Evolutionary conservation across 2,888 invertebrate genomes (phyloP), one percentile per base, ranked within the genome.

Genomic region (Hecatera dysodea): DNA sequence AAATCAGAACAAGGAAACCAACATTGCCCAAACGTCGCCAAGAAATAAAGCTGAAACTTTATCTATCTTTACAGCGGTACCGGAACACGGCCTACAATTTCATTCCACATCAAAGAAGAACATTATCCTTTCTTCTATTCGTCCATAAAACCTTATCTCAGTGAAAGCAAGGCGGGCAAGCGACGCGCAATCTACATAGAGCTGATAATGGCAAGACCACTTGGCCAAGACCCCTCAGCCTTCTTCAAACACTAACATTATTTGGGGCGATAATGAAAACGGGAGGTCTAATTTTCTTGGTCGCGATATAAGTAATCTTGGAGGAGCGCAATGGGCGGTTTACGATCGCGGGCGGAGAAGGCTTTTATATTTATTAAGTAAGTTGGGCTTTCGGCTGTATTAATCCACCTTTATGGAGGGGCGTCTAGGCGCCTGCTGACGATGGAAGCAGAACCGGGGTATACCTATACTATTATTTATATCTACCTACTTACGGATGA

Each of bases 311-410:
- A 94, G 94, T 94, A 95, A 96, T 96, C 95, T 95, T 95, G 91
- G 90, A 90, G 90, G 91, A 93, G 93, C 93, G 90, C 92, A 92
- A 94, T 94, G 94, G 95, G 95, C 91, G 94, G 93, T 94, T 95
- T 95, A 95, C 92, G 95, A 93, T 80, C 91, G 85, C 91, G 93
- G 93, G 94, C 89, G 94, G 93, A 91, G 95, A 95, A 95, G 93
- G 95, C 96, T 96, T 96, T 96, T 96, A 96, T 96, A 96, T 96
- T 96, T 96, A 96, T 96, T 96, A 96, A 96, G 95, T 96, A 96
- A 96, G 96, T 96, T 96, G 93, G 95, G 95, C 95, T 95, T 95
- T 96, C 88, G 95, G 95, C 90, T 90, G 92, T 93, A 96, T 95
- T 96, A 96, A 95, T 95, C 95, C 95, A 95, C 95, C 95, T 95